Evolutionary conservation across 1,140 invertebrate genomes (phyloP), one percentile per base, ranked within the genome.

Genomic region (Globodera rostochiensis): DNA sequence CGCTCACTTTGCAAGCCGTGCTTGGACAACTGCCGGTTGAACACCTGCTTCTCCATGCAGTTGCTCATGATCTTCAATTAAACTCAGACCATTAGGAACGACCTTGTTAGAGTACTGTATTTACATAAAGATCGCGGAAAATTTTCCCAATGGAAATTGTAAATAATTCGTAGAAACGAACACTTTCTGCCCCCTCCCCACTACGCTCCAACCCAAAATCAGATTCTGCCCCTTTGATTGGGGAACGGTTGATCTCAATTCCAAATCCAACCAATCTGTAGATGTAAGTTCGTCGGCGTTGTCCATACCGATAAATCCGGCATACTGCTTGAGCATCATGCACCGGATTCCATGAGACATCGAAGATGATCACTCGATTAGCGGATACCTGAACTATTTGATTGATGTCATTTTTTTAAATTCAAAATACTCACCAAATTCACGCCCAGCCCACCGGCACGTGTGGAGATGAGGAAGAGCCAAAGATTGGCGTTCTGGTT

Each of bases 11-110:
- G 94, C 94, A 98, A 98, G 71, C 92, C 92, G 91, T 98, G 95
- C 88, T 99, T 99, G 87, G 95, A 96, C 73, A 99, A 95, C 80
- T 99, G 97, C 78, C 97, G 91, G 90, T 99, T 96, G 89, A 98
- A 99, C 83, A 99, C 98, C 89, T 96, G 96, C 89, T 96, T 96
- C 89, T 99, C 97, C 73, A 99, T 92, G 83, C 95, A 97, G 90
- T 95, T 97, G 90, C 98, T 96, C 86, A 95, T 97, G 3, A 99
- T 95, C 66, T 99, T 92, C 73, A 97, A 93, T 91, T 36, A 36
- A n/a, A n/a, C n/a, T n/a, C 36, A 36, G 36, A 36, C 36, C 36
- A 36, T 36, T 36, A 36, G 36, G 36, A 36, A 36, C 36, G 36
- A 36, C 36, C 36, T 36, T 36, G 36, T 36, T 36, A 36, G 36